A percentile compares a stretch with the other conserved stretches of the same genome.
phyloP scores from a whole-genome alignment of 2,113 vertebrate genomes.

The Columbina picui region DNA sequence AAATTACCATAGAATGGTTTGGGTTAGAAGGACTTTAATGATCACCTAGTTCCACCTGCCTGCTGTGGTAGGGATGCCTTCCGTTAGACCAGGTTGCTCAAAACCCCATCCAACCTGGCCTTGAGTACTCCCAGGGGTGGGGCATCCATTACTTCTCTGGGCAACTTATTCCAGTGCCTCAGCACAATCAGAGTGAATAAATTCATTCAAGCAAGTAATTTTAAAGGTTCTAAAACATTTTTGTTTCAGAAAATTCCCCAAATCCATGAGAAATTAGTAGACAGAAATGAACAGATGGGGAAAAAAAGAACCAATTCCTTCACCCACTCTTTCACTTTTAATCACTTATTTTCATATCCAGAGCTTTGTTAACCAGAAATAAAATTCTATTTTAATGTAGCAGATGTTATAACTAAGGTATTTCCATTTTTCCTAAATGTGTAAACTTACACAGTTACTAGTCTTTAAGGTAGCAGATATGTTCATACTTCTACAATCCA shows the following conservation, averaged over 20 bases:
- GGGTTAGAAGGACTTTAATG: too few relatives aligned
- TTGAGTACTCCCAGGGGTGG: too few relatives aligned
- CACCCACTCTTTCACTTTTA: not conserved
- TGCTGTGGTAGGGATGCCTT: too few relatives aligned
- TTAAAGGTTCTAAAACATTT: not conserved
- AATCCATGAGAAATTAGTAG: not conserved
- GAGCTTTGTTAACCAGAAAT: not conserved
- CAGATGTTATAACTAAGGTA: not conserved
- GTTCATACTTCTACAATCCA: not conserved
- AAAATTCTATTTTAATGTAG: not conserved
- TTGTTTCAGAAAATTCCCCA: not conserved
- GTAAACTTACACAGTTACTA: not conserved
- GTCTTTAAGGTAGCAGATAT: not conserved
- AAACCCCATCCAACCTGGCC: too few relatives aligned
- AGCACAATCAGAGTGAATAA: too few relatives aligned
- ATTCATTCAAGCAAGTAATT: not conserved
- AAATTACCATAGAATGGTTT: not conserved
- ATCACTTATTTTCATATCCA: not conserved
- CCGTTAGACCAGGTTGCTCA: too few relatives aligned
- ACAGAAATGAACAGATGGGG: conserved; percentile 2
- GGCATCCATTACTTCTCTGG: too few relatives aligned
- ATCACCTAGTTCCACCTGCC: too few relatives aligned
- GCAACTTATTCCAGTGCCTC: too few relatives aligned
- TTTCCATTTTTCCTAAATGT: not conserved
- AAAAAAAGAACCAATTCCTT: not conserved